Evolutionary conservation across 1,140 invertebrate genomes (phyloP), one percentile per base, ranked within the genome.

Genomic region (Drosophila ogumai): DNA sequence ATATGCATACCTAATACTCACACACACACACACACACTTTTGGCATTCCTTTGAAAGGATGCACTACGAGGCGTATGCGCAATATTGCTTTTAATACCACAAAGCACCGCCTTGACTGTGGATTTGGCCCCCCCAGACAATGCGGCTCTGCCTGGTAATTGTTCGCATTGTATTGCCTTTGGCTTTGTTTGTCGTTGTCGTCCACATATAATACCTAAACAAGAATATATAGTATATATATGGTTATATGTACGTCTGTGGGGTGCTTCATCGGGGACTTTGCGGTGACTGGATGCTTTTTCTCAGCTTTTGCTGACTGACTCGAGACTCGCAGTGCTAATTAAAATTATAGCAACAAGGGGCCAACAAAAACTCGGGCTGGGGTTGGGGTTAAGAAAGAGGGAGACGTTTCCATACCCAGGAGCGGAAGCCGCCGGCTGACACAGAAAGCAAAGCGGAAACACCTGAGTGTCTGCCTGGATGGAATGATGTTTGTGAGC

Each of bases 331-430:
- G 54, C 43, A 60, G 57, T 82, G 84, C 78, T 91, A 91, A 91
- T 91, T 91, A 91, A 85, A 85, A 91, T 90, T 91, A 91, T 81
- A 77, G 67, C 63, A 71, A 79, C 63, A 63, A 58, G 54, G 43
- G 54, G 28, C 41, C 38, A 56, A 46, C 54, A 56, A 63, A 25
- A 46, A 52, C 15, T 22, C 41, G 36, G 19, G 8, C 8, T 55
- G 19, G 34, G 34, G 2, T n/a, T 6, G 36, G 38, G 34, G 13
- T 10, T 15, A 15, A 55, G 10, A n/a, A n/a, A 9, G 17, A 15
- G 19, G 19, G 10, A n/a, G 31, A 9, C n/a, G 15, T 25, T 0
- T 5, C 19, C n/a, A n/a, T 15, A 15, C 52, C 34, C 52, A 25
- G 19, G 9, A 55, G 34, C 52, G 52, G 52, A 52, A 40, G 50